Evolutionary conservation across 2,113 vertebrate genomes (phyloP).

Genomic region (Cheilinus undulatus): DNA sequence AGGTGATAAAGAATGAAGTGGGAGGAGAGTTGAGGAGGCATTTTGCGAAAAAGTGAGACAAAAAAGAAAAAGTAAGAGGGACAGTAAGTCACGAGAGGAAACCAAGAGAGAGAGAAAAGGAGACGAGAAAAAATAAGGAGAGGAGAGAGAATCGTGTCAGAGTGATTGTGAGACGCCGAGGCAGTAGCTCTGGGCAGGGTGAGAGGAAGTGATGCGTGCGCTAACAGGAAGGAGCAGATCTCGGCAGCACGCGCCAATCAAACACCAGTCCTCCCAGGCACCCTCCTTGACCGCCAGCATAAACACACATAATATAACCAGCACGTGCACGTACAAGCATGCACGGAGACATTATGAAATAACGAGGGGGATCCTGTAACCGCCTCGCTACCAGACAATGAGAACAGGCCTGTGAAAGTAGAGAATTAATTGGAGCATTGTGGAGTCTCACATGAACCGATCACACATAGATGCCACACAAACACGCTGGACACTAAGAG

Average conservation of each 20-base stretch:
- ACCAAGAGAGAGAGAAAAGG: slow-evolving; percentile 5
- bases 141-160: slow-evolving; percentile 66
- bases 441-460: neutral
- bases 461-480: slow-evolving; percentile 14
- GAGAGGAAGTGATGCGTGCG: slow-evolving; percentile 78
- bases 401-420: neutral
- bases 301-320: slow-evolving; percentile 44
- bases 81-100: slow-evolving; percentile 33
- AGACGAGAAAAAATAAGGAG: slow-evolving; percentile 35
- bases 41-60: slow-evolving; percentile 18
- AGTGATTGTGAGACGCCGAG: slow-evolving; percentile 77
- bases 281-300: slow-evolving; percentile 64
- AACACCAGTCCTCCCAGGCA: slow-evolving; percentile 76
- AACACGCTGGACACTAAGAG: slow-evolving; percentile 22
- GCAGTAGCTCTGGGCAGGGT: slow-evolving; percentile 75
- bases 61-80: slow-evolving; percentile 25
- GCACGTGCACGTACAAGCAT: slow-evolving; percentile 14
- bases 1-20: neutral
- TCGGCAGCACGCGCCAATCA: slow-evolving; percentile 76
- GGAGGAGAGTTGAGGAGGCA: slow-evolving; percentile 16
- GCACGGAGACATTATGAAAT: slow-evolving; percentile 10
- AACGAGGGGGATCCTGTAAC: slow-evolving; percentile 4
- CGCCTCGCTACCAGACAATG: slow-evolving; percentile 20
- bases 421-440: neutral
- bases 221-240: slow-evolving; percentile 80